Conservation (phyloP, 2,797 vertebrate species). For the Myripristis jacobus region DNA sequence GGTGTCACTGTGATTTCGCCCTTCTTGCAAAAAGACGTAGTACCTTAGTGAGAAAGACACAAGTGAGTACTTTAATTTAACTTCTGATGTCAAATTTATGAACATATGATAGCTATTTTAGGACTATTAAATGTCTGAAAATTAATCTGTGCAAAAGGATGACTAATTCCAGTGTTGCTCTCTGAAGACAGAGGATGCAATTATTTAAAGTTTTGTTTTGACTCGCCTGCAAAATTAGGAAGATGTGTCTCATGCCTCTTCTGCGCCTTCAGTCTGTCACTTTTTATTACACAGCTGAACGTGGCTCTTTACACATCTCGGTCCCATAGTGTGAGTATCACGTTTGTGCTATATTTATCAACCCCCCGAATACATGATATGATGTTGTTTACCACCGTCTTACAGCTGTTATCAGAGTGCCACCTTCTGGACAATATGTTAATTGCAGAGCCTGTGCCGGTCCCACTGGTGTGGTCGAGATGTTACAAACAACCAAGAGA, state of each 20-base stretch:
- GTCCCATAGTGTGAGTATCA: background rate
- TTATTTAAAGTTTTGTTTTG: no score
- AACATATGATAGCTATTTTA: no score
- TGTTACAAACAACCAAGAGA: background rate
- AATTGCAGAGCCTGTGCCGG: slow-evolving; percentile 18
- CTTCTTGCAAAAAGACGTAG: no score
- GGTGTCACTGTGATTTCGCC: no score
- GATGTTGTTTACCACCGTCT: slow-evolving; percentile 32
- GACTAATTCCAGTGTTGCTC: no score
- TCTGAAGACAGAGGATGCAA: no score
- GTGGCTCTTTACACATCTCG: background rate
- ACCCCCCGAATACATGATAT: slow-evolving; percentile 13
- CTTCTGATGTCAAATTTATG: no score
- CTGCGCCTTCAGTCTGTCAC: background rate
- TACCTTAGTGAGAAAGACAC: no score
- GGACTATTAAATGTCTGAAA: no score
- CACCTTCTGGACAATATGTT: slow-evolving; percentile 65
- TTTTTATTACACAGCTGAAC: background rate
- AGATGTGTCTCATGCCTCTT: background rate
- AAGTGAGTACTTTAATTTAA: no score
- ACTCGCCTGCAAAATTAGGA: no score
- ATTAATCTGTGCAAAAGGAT: no score
- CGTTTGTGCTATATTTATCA: slow-evolving; percentile 18
- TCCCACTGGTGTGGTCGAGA: slow-evolving; percentile 2
- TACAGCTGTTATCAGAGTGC: slow-evolving; percentile 68